Base-by-base conservation (phyloP, 2,797 vertebrate genomes). In the Microctenopoma steveboyesi region DNA sequence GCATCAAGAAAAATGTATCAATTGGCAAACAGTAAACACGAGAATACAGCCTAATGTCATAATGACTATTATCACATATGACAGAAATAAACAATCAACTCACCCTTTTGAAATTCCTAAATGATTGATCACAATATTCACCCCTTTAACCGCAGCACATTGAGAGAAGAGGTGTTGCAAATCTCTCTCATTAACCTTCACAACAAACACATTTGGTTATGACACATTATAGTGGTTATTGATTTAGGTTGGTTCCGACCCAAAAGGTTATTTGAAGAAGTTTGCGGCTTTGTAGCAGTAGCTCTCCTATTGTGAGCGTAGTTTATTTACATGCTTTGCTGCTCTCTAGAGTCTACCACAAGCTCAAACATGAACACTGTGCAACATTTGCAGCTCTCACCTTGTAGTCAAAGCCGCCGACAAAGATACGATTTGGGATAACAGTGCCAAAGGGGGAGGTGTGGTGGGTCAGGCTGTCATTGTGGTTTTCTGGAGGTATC, bases 401-500 rank as follows among this genome's bases (percentile, higher is more conserved):
- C 93, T 91, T 94, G 83, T 90, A 88, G 88, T 95, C 94, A 54
- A 97, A 93, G 74, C 95, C 94, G 76, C 95, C 93, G 5, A 97
- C 95, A 88, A 96, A 97, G 74, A 97, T 93, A 16, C 95, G 92
- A 89, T 96, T 96, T 70, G 95, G 94, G 86, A 94, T 95, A 60
- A 95, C 82, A 0, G 89, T 95, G 88, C 93, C 89, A 22, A 85
- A 89, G 69, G 77, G 86, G 22, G 90, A 85, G 61, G 74, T 77
- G 60, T 85, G 82, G 7, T 62, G 33, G 78, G 15, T 15, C 15
- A 11, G 48, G 50, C 13, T 7, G 37, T 68, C 46, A 3, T 7
- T 1, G 1, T 46, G 59, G 39, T 80, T 88, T 58, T 92, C 86
- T 51, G 86, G 84, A 18, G 88, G 84, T n/a, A 81, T 58, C 57